phyloP scores from a whole-genome alignment of 2,797 vertebrate species.

The Micropoecilia bifurca region DNA sequence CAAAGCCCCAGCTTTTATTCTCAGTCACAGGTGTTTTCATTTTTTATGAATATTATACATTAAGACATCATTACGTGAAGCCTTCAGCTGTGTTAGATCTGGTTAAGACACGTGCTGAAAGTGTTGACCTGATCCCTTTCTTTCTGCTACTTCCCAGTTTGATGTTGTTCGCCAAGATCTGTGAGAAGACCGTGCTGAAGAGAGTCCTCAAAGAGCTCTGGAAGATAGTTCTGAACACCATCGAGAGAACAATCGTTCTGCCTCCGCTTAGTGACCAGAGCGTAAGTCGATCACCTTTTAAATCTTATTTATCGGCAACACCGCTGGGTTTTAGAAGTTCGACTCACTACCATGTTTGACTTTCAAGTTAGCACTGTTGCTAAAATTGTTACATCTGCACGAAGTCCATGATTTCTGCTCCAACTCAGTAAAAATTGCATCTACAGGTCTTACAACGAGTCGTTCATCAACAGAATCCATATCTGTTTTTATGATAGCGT shows the following conservation, averaged over 20 bases:
- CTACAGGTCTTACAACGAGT: not conserved
- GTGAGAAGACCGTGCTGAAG: constrained; percentile 98
- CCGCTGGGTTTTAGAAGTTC: not conserved
- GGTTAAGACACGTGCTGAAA: constrained; percentile 12
- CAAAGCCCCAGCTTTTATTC: constrained; percentile 52
- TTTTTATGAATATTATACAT: constrained; percentile 35
- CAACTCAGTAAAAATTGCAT: not conserved
- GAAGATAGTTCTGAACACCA: constrained; percentile 96
- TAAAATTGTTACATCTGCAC: not conserved
- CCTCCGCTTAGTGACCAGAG: constrained; percentile 94
- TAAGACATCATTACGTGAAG: constrained; percentile 27
- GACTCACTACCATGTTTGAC: not conserved
- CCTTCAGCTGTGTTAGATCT: constrained; percentile 2
- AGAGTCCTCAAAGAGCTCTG: constrained; percentile 96
- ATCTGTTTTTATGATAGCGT: not conserved
- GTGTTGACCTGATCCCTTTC: constrained; percentile 46
- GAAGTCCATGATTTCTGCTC: not conserved
- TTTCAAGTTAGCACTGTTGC: not conserved
- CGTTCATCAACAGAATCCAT: not conserved
- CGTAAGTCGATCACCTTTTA: constrained; percentile 80
- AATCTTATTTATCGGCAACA: not conserved
- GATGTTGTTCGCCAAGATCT: constrained; percentile 96
- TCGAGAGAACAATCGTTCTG: constrained; percentile 95
- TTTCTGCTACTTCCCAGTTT: constrained; percentile 80
- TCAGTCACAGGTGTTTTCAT: constrained; percentile 53